Evolutionary conservation across 2,113 vertebrate species (phyloP).

Genomic region (Brevimyrus niger): DNA sequence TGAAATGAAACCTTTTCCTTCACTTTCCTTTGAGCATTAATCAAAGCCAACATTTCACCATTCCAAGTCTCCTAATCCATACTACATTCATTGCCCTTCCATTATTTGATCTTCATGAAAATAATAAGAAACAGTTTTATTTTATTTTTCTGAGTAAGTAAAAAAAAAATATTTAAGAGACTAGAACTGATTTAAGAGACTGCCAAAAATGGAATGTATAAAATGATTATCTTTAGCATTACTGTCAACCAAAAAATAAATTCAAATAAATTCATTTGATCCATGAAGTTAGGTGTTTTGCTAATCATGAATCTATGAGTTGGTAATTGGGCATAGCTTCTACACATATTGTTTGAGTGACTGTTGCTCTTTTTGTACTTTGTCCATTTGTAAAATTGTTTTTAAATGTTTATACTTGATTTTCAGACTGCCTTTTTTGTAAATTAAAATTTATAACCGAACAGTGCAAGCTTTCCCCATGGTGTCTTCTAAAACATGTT

Average conservation of each 20-base stretch:
- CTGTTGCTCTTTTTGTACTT: slow-evolving; percentile 87
- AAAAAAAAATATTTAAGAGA: slow-evolving; percentile 26
- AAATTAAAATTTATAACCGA: slow-evolving; percentile 75
- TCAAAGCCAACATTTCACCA: slow-evolving; percentile 17
- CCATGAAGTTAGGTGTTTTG: slow-evolving; percentile 36
- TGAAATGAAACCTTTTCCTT: slow-evolving; percentile 44
- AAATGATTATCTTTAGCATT: slow-evolving; percentile 56
- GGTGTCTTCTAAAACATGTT: slow-evolving; percentile 88
- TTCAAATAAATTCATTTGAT: slow-evolving; percentile 36
- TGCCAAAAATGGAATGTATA: slow-evolving; percentile 67
- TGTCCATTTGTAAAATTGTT: slow-evolving; percentile 97
- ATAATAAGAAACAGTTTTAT: slow-evolving; percentile 27
- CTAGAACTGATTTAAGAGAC: slow-evolving; percentile 61
- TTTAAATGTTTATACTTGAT: slow-evolving; percentile 99
- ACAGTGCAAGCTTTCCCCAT: slow-evolving; percentile 83
- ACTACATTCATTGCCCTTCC: slow-evolving; percentile 31
- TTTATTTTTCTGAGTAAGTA: slow-evolving; percentile 29
- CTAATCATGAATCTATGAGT: slow-evolving; percentile 36
- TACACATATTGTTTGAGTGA: slow-evolving; percentile 61
- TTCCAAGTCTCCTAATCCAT: not conserved
- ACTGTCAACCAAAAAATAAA: slow-evolving; percentile 46
- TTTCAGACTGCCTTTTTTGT: slow-evolving; percentile 99
- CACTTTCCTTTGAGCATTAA: slow-evolving; percentile 11
- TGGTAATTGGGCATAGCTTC: slow-evolving; percentile 56
- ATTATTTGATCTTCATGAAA: slow-evolving; percentile 27